phyloP scores from a whole-genome alignment of 1,140 invertebrate genomes.

The Platyscapa corneri region DNA sequence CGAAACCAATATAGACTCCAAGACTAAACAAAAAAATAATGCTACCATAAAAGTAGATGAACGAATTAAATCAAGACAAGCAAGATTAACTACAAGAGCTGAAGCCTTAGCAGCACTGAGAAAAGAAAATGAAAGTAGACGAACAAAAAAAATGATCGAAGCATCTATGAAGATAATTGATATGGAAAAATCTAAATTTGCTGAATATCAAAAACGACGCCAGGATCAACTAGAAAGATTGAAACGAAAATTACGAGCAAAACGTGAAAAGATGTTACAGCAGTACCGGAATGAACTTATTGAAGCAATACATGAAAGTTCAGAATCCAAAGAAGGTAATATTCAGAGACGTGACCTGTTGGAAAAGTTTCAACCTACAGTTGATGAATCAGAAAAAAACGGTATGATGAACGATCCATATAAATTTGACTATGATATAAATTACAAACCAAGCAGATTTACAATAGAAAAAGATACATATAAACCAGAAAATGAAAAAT shows the following conservation, averaged over 20 bases:
- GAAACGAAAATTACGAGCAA: conserved; percentile 54
- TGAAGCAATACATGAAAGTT: conserved; percentile 33
- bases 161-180: conserved; percentile 39
- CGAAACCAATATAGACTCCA: not conserved
- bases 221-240: conserved; percentile 52
- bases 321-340: conserved; percentile 39
- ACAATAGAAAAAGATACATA: conserved; percentile 1
- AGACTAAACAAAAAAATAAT: conserved; percentile 28
- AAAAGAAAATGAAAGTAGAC: conserved; percentile 53
- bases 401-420: conserved; percentile 41
- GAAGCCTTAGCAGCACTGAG: conserved; percentile 47
- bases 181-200: conserved; percentile 32
- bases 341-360: conserved; percentile 55
- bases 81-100: conserved; percentile 42
- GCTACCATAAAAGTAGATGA: conserved; percentile 17
- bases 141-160: conserved; percentile 44
- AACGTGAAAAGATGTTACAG: conserved; percentile 52
- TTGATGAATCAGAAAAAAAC: not conserved
- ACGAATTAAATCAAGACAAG: conserved; percentile 28
- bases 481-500: conserved; percentile 17
- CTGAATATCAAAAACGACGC: conserved; percentile 47
- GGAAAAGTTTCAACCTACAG: not conserved
- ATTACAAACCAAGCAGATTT: conserved; percentile 36
- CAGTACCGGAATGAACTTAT: conserved; percentile 51
- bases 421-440: conserved; percentile 47